Base-by-base conservation (phyloP, 2,113 vertebrate species). In the Nerophis ophidion region DNA sequence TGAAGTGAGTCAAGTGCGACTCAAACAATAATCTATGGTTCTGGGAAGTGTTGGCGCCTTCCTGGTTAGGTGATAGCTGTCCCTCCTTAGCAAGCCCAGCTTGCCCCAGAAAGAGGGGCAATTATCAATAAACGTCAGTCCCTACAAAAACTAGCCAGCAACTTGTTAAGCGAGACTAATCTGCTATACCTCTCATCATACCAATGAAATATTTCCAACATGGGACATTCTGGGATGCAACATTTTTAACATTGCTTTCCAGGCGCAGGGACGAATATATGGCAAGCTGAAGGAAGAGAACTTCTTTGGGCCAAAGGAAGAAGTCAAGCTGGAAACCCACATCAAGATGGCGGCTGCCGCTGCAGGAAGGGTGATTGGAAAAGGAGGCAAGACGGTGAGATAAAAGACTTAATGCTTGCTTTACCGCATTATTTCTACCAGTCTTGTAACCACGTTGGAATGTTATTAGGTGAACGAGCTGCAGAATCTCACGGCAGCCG, bases 271-370 rank as follows among this genome's bases (percentile, higher is more conserved):
- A 58, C 84, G 94, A 79, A 95, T 98, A 83, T 97, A 97, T 0
- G 95, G 95, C 55, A 97, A 98, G 70, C 91, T 98, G 71, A 98
- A 98, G 81, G 95, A 97, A 69, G 94, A 95, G 76, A 96, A 96
- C 70, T 97, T 95, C 82, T 97, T 97, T 6, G 94, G 94, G 0
- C 95, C 94, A 0, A 98, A 97, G 84, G 95, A 97, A 66, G 94
- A 97, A 59, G 95, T 97, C 63, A 97, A 96, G 82, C 86, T 98
- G 81, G 94, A 95, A 83, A 96, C 95, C 0, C 95, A 96, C 75
- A 96, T 97, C 82, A 92, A 95, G 8, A 94, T 97, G 62, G 93
- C 94, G 0, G 94, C 95, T 2, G 91, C 94, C 0, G 94, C 94
- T 0, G 95, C 94, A 0, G 94, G 95, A 51, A 78, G 94, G 15